Conservation (phyloP, 1,140 invertebrate species). For the Bombus difficillimus region DNA sequence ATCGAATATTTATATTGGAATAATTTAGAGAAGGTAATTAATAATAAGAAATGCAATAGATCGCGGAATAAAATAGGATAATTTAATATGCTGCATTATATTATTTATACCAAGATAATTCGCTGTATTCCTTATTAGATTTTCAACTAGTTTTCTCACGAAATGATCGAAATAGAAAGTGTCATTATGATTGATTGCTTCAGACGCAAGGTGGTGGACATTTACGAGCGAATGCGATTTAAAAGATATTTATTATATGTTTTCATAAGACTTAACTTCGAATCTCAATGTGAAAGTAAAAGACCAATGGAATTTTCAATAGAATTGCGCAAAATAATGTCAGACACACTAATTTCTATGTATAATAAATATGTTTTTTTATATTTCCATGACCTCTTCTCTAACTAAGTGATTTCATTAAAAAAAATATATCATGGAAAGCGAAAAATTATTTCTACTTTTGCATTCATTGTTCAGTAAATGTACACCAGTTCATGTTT, state of each 20-base stretch:
- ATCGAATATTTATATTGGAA: not conserved
- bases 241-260: not conserved
- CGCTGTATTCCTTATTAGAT: not conserved
- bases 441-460: not conserved
- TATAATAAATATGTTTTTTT: not conserved
- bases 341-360: not conserved
- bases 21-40: not conserved
- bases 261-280: not conserved
- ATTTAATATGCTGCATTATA: not conserved
- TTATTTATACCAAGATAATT: not conserved
- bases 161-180: constrained; percentile 10
- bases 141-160: not conserved
- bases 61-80: not conserved
- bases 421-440: not conserved
- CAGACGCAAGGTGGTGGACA: not conserved
- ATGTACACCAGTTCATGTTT: not conserved
- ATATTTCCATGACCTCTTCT: too few species aligned
- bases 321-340: not conserved
- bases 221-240: not conserved
- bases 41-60: not conserved
- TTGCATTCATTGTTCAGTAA: not conserved
- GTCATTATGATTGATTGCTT: not conserved
- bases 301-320: not conserved
- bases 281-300: constrained; percentile 3
- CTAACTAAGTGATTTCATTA: not conserved